phyloP scores from a whole-genome alignment of 2,888 invertebrate genomes.

The Drosophila pullipes region DNA sequence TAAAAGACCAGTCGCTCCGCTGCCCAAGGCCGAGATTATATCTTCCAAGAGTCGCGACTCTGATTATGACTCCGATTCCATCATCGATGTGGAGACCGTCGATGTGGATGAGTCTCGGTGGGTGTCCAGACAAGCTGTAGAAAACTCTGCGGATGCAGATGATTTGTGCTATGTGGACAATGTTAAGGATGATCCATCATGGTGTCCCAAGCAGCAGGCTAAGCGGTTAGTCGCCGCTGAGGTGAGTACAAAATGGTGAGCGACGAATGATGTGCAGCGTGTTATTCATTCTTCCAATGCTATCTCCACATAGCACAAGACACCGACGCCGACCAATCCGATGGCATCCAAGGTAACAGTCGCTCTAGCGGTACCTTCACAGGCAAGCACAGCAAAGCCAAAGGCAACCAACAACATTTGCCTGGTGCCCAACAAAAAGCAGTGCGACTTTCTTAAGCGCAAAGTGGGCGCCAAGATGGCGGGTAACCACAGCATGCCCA shows the following conservation, averaged over 20 bases:
- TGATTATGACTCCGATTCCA: conserved; percentile 84
- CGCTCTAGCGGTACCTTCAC: conserved; percentile 1
- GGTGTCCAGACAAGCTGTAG: conserved; percentile 13
- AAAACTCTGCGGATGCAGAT: conserved; percentile 28
- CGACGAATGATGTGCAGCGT: conserved; percentile 15
- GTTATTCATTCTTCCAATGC: conserved; percentile 49
- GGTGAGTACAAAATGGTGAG: conserved; percentile 60
- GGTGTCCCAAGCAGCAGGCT: conserved; percentile 74
- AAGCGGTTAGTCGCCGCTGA: conserved; percentile 64
- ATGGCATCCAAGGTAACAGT: conserved; percentile 24
- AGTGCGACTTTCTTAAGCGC: conserved; percentile 79
- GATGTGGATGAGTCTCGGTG: conserved; percentile 74
- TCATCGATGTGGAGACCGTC: conserved; percentile 85
- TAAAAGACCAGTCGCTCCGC: neutral
- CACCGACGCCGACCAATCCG: conserved; percentile 8
- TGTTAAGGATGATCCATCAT: conserved; percentile 82
- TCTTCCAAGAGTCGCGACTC: conserved; percentile 59
- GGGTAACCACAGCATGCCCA: neutral
- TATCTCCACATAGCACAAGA: conserved; percentile 60
- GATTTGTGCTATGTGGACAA: conserved; percentile 79
- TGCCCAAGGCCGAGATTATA: conserved; percentile 24
- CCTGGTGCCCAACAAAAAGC: conserved; percentile 82
- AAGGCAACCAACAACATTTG: conserved; percentile 72
- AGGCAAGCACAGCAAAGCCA: conserved; percentile 43
- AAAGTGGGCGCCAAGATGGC: conserved; percentile 74